Evolutionary conservation across 2,113 vertebrate genomes (phyloP).

Genomic region (Pseudopipra pipra): DNA sequence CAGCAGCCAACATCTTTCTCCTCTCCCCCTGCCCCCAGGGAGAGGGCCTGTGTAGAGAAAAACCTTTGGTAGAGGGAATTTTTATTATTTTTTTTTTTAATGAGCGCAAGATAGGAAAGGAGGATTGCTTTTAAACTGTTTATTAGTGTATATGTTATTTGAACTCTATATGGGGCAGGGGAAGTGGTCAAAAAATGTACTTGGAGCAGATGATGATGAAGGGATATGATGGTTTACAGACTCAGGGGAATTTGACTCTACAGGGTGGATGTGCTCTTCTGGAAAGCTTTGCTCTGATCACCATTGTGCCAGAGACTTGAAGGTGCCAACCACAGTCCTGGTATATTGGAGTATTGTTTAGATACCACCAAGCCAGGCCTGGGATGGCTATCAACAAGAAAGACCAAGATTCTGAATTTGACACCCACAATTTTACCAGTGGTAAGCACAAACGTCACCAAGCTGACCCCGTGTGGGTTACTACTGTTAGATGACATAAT

Average conservation of each 20-base stretch:
- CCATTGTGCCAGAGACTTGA: background rate
- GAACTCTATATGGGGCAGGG: background rate
- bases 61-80: background rate
- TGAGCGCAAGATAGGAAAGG: background rate
- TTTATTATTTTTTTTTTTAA: background rate
- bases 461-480: background rate
- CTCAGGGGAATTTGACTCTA: background rate
- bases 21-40: background rate
- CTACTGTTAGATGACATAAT: background rate
- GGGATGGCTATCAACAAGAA: background rate
- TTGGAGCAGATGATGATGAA: background rate
- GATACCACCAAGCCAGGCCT: background rate
- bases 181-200: background rate
- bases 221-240: background rate
- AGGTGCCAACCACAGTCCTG: background rate
- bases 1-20: background rate
- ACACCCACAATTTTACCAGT: background rate
- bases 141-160: background rate
- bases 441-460: background rate
- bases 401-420: background rate
- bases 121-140: background rate
- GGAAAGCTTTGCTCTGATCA: background rate
- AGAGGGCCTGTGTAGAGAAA: background rate
- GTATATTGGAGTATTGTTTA: background rate
- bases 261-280: background rate